Base-by-base conservation (phyloP, 2,113 vertebrate species). In the Bujurquina vittata region DNA sequence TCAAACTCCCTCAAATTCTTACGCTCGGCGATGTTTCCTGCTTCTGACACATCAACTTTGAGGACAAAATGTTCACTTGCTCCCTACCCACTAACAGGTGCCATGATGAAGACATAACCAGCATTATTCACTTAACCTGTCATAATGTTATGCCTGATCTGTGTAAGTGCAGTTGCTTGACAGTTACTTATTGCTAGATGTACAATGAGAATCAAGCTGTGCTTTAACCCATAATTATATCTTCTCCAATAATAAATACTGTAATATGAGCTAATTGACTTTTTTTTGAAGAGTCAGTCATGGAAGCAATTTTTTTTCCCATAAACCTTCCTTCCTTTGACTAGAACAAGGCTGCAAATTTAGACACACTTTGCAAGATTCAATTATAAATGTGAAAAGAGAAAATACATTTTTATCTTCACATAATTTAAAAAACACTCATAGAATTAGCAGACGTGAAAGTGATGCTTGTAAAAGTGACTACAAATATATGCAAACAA, bases 401-500 rank as follows among this genome's bases (percentile, higher is more conserved):
- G 17, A 72, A 14, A 72, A 31, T 52, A 0, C 1, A n/a, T 14
- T 52, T 72, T 77, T n/a, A n/a, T 78, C 29, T 12, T 58, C 7
- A 56, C 14, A n/a, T 22, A 6, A n/a, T 10, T 3, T 3, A 73
- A 55, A 67, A 60, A 40, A 3, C 65, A 52, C 83, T 26, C 40
- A 72, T 40, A 49, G 73, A 33, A 77, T 74, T 23, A 63, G 54
- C 8, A 49, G 31, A 43, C 72, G 3, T 63, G 43, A 69, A 37
- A 37, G 35, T 37, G 35, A 37, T 10, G 46, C 60, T 65, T 75
- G 20, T 49, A 4, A 59, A 46, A 10, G 73, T 9, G 26, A 46
- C 17, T 29, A 65, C 54, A 73, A 77, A 89, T 23, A 20, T 55
- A 63, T 69, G 55, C 46, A 35, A 23, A 74, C 14, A 43, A 80